Conservation (phyloP, 2,113 vertebrate genomes). For the Toxotes jaculatrix region DNA sequence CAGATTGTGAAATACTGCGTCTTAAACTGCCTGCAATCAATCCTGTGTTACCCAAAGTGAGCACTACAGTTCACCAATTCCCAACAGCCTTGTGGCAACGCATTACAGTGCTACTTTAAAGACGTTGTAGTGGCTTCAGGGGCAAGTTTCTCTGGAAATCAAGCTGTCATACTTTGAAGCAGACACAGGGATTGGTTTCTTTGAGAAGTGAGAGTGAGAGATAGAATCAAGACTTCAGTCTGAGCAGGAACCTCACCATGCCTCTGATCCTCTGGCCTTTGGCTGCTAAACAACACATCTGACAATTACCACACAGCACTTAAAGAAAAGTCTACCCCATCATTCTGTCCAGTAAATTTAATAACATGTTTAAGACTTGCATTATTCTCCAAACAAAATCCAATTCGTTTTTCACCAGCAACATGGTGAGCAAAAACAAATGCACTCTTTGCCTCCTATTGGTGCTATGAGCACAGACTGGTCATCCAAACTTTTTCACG, state of each 20-base stretch:
- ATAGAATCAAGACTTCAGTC: not conserved
- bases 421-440: constrained; percentile 1
- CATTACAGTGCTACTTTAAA: constrained; percentile 5
- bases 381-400: constrained; percentile 15
- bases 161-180: not conserved
- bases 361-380: constrained; percentile 4
- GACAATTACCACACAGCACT: constrained; percentile 15
- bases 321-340: not conserved
- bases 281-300: constrained; percentile 14
- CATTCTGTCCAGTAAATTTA: not conserved
- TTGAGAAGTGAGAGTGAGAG: not conserved
- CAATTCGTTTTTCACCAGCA: constrained; percentile 5
- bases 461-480: not conserved
- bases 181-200: constrained; percentile 6
- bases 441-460: constrained; percentile 33
- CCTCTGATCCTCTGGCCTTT: constrained; percentile 3
- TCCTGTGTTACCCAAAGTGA: constrained; percentile 1
- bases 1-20: constrained; percentile 15
- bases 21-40: constrained; percentile 37
- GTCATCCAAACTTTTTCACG: constrained; percentile 1
- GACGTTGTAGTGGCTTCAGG: not conserved
- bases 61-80: not conserved
- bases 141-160: not conserved
- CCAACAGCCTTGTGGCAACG: constrained; percentile 1
- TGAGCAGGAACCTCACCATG: not conserved